Base-by-base conservation (phyloP, 53 echinoderm and acorn worm species). In the Arbacia lixula region DNA sequence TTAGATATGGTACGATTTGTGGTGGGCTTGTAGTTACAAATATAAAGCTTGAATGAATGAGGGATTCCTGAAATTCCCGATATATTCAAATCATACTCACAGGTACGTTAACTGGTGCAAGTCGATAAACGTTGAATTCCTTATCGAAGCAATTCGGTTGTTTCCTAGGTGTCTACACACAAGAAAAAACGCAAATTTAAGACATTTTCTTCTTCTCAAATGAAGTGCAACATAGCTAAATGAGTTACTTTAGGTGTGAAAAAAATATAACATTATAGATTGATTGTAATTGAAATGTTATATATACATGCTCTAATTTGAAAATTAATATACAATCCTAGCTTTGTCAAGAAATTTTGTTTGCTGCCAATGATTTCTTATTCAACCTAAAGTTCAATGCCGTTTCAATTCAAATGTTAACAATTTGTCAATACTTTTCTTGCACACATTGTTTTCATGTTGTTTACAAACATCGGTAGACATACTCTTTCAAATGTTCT, bases 91-190 rank as follows among this genome's bases (percentile, higher is more conserved):
- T 22, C 3, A 2, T 60, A 63, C 82, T 81, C 26, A 81, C 82
- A 81, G 51, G 64, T 81, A 81, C 0, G 50, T 62, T 27, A 81
- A 50, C 4, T 46, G 29, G 2, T 1, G 31, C 20, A 81, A 52
- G 49, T n/a, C 17, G 63, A 63, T 16, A 32, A 81, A 81, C 17
- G 82, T 81, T 64, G 82, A 81, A 64, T 81, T 81, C 5, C 46
- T 19, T 1, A 81, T 43, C 6, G 82, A 63, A n/a, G 49, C 46
- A 6, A 81, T 81, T 19, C 20, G 62, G 64, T 81, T 81, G 3
- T 14, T 4, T n/a, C 82, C 82, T 6, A 81, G 52, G 49, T 81
- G 82, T 20, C 82, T 81, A 34, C 0, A 64, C 3, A 9, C 5
- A 26, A 64, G 12, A 56, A 17, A 56, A 5, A 56, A 56, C 12